Base-by-base conservation (phyloP, 2,797 vertebrate genomes). In the Botia almorhae region DNA sequence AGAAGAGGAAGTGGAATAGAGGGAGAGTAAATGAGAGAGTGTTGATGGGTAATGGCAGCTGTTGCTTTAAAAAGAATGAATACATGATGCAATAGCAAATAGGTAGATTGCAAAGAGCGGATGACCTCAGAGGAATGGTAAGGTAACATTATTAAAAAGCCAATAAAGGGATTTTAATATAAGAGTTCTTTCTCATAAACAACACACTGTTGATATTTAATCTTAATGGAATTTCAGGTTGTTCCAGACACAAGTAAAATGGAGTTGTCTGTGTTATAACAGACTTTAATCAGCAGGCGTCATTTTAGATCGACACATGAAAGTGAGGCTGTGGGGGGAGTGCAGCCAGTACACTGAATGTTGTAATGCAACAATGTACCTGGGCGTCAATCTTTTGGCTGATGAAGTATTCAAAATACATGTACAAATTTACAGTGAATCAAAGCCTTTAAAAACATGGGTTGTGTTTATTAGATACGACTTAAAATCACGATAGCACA, bases 81-180 rank as follows among this genome's bases (percentile, higher is more conserved):
- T 33, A 56, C 16, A 83, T 76, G 76, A 82, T 75, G 71, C 71
- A 74, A 74, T 23, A 65, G 33, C 17, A 48, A 64, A 78, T 46
- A 19, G 55, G 48, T 60, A 33, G 33, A 53, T 13, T 76, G 58
- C 55, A 82, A 73, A 33, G 29, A 23, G 51, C 17, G 60, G 19
- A 39, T 7, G 0, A 55, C 43, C 33, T 69, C 7, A 16, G 23
- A 74, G 29, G 19, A 61, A 76, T 2, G 5, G 46, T 7, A n/a
- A 53, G 48, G 10, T 55, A 21, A 29, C 36, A 21, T 74, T 74
- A 50, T 51, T 10, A 65, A 33, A 81, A 46, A 67, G 10, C 6
- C 19, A 26, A 21, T 43, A n/a, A 76, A 19, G 29, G 8, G 3
- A 5, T 48, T 55, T 14, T 36, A 48, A 56, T 19, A n/a, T 7